A percentile compares a stretch with the other conserved stretches of the same genome.
Evolutionary conservation across 1,140 invertebrate species (phyloP).

Genomic region (Diuraphis noxia): DNA sequence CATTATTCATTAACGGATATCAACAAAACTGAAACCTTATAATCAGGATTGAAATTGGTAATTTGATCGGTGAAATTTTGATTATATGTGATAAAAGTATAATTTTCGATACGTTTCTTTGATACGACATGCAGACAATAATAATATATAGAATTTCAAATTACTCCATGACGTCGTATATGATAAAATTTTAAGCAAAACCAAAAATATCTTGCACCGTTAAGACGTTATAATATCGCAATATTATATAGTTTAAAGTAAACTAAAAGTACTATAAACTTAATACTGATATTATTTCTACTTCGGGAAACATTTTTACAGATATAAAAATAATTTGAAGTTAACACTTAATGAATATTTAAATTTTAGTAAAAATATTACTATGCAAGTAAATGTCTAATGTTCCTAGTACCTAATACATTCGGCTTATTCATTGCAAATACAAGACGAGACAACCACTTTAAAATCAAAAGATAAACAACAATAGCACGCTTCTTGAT

Average conservation of each 20-base stretch:
- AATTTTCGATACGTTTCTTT: not conserved
- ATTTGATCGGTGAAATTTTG: not conserved
- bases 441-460: too few species aligned
- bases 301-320: too few species aligned
- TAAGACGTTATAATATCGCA: too few species aligned
- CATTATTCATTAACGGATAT: not conserved
- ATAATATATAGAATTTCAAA: not conserved
- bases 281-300: too few species aligned
- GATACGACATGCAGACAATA: not conserved
- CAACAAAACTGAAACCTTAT: not conserved
- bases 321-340: not conserved
- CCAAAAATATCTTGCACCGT: too few species aligned
- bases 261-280: too few species aligned
- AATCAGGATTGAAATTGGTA: not conserved
- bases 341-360: not conserved
- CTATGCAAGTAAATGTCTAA: not conserved
- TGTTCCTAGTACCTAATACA: too few species aligned
- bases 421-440: too few species aligned
- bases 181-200: not conserved
- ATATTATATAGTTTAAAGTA: too few species aligned
- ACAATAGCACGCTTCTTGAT: too few species aligned
- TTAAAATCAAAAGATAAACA: too few species aligned
- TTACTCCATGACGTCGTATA: fast-evolving
- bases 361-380: not conserved
- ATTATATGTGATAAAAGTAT: not conserved